These are phyloP conservation scores for Adineta ricciae DNA, from an alignment of 2,888 invertebrate species.

Conservation along the genomic window DNA sequence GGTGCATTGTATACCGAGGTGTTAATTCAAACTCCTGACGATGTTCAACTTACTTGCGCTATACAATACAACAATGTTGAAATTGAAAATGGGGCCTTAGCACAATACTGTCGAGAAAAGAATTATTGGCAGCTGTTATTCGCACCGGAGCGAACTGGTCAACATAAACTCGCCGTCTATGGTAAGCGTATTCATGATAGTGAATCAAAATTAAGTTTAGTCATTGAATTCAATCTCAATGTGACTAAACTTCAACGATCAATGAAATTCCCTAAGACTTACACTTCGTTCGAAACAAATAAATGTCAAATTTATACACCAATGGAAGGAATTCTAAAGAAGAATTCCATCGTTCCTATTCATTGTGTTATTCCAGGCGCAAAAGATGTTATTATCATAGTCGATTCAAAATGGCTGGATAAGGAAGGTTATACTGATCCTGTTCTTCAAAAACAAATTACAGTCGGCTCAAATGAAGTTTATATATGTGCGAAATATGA, in stretches of 20 bases:
- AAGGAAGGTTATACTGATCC: background rate
- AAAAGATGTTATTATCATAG: background rate
- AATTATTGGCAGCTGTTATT: constrained; percentile 20
- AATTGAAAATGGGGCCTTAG: no score
- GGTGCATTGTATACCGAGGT: background rate
- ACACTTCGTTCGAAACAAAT: background rate
- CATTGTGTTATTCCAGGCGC: background rate
- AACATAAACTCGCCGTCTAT: constrained; percentile 7
- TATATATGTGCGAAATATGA: background rate
- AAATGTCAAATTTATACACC: background rate
- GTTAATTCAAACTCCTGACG: background rate
- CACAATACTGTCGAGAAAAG: background rate
- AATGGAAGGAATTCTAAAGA: background rate
- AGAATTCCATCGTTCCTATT: background rate
- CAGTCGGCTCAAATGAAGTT: background rate
- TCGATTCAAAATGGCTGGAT: background rate
- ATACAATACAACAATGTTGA: background rate
- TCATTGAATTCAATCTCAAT: background rate
- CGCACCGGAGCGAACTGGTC: background rate
- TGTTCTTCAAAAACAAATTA: background rate
- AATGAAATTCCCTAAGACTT: background rate
- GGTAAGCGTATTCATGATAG: background rate
- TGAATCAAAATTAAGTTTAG: no score
- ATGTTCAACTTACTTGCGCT: background rate
- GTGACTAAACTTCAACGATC: background rate